These are phyloP conservation scores for Amphipyra tragopoginis DNA, from an alignment of 2,888 invertebrate species.

Conservation along the genomic window DNA sequence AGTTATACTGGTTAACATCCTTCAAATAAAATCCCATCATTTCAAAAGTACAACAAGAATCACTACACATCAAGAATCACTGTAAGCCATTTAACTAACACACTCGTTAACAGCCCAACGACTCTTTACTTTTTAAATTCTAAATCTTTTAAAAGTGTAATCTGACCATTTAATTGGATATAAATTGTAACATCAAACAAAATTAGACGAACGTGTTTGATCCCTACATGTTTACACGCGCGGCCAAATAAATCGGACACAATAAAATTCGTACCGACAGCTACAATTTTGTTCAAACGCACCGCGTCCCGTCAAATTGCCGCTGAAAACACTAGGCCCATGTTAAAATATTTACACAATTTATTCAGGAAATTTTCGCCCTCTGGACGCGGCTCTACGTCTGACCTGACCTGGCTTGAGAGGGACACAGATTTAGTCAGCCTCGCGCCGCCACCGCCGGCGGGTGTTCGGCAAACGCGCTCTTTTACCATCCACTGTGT, in stretches of 20 bases:
- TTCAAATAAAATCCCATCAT: background rate
- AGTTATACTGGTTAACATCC: too few relatives aligned
- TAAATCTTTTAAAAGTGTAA: conserved; percentile 40
- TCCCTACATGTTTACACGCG: conserved; percentile 53
- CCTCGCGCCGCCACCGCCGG: conserved; percentile 81
- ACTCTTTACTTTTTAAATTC: conserved; percentile 19
- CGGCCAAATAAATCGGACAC: conserved; percentile 63
- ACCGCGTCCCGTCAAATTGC: conserved; percentile 65
- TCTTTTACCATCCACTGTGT: conserved; percentile 59
- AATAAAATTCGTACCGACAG: conserved; percentile 62
- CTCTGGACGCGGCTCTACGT: conserved; percentile 71
- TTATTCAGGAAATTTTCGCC: conserved; percentile 62
- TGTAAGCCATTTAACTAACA: too few relatives aligned
- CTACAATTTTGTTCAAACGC: conserved; percentile 64
- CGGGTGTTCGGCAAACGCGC: conserved; percentile 72
- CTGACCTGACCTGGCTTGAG: conserved; percentile 87
- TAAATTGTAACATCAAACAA: conserved; percentile 55
- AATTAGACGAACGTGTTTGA: conserved; percentile 51
- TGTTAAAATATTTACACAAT: conserved; percentile 71
- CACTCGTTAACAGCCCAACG: background rate
- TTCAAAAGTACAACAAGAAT: background rate
- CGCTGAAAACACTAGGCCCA: conserved; percentile 61
- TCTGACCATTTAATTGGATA: conserved; percentile 31
- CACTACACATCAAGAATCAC: background rate
- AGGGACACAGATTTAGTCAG: conserved; percentile 88